A percentile compares a stretch with the other conserved stretches of the same genome.
These are phyloP conservation scores for Sapayoa aenigma DNA, from an alignment of 2,113 vertebrate genomes.

Conservation along the genomic window DNA sequence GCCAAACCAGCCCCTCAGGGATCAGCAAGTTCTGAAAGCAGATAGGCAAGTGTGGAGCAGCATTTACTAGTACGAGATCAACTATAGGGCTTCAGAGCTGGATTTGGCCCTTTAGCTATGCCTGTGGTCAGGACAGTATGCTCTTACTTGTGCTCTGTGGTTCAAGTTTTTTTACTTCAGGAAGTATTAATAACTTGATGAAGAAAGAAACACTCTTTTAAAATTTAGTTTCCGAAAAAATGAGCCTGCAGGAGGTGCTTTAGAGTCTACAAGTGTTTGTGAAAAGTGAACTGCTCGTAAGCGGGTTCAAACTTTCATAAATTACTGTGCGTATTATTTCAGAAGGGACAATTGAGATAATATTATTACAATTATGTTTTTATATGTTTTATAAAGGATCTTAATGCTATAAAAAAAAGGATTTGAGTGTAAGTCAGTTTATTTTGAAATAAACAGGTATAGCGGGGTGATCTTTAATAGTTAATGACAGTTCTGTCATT, in stretches of 20 bases:
- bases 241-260: not conserved
- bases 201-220: not conserved
- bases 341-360: not conserved
- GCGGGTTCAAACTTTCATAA: not conserved
- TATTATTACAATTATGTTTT: not conserved
- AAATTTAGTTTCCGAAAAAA: not conserved
- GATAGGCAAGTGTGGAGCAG: accelerated
- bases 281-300: not conserved
- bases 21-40: not conserved
- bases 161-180: not conserved
- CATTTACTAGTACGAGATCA: not conserved
- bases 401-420: not conserved
- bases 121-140: not conserved
- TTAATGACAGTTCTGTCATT: not conserved
- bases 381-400: not conserved
- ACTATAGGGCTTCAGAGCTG: not conserved
- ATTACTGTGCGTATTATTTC: not conserved
- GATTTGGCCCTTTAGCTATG: not conserved
- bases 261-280: not conserved
- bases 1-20: not conserved
- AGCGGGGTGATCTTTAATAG: not conserved
- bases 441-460: not conserved
- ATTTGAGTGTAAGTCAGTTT: not conserved
- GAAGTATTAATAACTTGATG: not conserved
- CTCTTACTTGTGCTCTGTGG: not conserved